Conservation (phyloP, 92 coral and sea anemone genomes). For the Heliopora coerulea region DNA sequence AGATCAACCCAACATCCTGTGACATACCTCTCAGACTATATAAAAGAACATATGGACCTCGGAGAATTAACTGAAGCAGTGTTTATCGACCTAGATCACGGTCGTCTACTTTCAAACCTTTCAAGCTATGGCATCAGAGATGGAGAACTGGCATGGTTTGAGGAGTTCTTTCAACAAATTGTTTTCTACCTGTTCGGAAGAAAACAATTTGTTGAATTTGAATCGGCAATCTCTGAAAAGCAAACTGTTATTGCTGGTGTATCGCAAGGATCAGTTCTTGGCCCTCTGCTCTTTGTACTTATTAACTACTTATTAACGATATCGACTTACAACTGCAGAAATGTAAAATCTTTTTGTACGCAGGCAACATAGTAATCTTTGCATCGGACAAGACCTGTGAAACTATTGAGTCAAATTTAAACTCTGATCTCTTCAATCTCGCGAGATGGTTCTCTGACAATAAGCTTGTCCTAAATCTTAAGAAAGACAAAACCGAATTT, state of each 20-base stretch:
- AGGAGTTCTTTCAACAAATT: too few species aligned
- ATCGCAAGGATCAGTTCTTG: constrained; percentile 57
- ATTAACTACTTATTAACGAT: constrained; percentile 46
- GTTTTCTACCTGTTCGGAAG: constrained; percentile 31
- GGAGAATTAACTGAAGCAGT: neutral
- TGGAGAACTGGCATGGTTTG: neutral
- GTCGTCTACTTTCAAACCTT: constrained; percentile 6
- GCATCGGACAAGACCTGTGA: constrained; percentile 1
- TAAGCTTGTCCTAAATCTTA: constrained; percentile 6
- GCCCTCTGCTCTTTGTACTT: constrained; percentile 53
- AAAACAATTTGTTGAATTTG: constrained; percentile 42
- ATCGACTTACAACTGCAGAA: too few species aligned
- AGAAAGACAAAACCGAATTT: constrained; percentile 4
- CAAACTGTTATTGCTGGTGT: constrained; percentile 45
- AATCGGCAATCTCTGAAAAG: constrained; percentile 28
- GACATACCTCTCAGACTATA: neutral
- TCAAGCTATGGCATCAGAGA: neutral
- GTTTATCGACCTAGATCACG: neutral
- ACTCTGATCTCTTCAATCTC: neutral
- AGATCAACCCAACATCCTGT: neutral
- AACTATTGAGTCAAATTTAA: constrained; percentile 9
- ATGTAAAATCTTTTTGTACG: constrained; percentile 9
- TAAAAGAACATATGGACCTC: neutral
- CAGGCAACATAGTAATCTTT: constrained; percentile 2
- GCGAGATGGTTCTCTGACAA: constrained; percentile 1